Base-by-base conservation (phyloP, 2,888 invertebrate genomes). In the Saturnia japonica region DNA sequence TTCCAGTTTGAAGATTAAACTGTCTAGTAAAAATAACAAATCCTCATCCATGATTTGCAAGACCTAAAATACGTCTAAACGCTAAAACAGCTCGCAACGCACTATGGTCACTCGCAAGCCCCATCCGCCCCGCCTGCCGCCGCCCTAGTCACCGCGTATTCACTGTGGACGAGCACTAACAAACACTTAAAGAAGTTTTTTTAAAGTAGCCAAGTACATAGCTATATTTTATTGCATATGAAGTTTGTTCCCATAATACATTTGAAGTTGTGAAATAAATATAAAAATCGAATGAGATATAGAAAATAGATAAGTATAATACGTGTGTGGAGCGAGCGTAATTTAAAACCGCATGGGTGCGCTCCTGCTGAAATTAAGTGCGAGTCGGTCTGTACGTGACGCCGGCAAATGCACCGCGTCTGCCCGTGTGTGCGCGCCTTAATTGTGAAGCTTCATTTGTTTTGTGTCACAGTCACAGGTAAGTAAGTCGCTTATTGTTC, bases 391-490 rank as follows among this genome's bases (percentile, higher is more conserved):
- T 89, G 83, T 83, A 88, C 91, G 93, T 92, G 93, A 93, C 93
- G 91, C 87, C 90, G 85, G 91, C 91, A 91, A 93, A 93, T 92
- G 91, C 87, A 86, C 84, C 82, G 85, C 86, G 86, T 88, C 88
- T 91, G 87, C 80, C 82, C 82, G 86, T 88, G 88, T 90, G 86
- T 88, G 84, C 87, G 82, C 85, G 86, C 89, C 91, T 91, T 91
- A 89, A 91, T 92, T 90, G 89, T 89, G 83, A 85, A 85, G 87
- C 88, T 88, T 87, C 90, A 90, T 92, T 91, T 90, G 88, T 89
- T 83, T 79, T 81, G 76, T 80, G 85, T 79, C 80, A 79, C 78
- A 68, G 85, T 79, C 80, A 79, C 78, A 68, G 73, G 74, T 72
- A 74, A 34, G 34, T 34, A 34, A 43, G 72, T 64, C 73, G 71